These are phyloP conservation scores for Oreochromis tanganicae DNA, from an alignment of 2,113 vertebrate species.

Conservation along the genomic window DNA sequence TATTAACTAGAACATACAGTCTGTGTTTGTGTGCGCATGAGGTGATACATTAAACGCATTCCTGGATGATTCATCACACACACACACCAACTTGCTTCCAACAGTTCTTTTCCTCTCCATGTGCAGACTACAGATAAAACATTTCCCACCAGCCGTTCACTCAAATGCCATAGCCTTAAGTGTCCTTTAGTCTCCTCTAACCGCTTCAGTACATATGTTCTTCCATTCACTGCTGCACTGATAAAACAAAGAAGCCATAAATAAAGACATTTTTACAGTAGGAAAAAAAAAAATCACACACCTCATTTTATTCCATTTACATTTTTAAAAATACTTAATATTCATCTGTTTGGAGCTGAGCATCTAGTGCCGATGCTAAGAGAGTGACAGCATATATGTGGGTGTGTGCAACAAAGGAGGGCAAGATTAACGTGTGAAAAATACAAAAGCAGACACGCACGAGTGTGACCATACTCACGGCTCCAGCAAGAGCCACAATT, in stretches of 20 bases:
- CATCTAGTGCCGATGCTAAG: background rate
- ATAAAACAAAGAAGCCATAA: background rate
- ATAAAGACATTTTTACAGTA: background rate
- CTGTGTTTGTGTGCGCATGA: background rate
- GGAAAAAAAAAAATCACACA: constrained; percentile 1
- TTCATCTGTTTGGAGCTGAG: constrained; percentile 8
- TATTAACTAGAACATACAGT: background rate
- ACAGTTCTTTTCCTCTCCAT: constrained; percentile 3
- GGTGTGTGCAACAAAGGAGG: background rate
- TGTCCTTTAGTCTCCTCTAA: background rate
- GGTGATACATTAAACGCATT: background rate
- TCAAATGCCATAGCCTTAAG: background rate
- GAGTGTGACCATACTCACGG: background rate
- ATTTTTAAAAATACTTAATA: background rate
- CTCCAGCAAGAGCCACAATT: background rate
- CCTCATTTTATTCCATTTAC: background rate
- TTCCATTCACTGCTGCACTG: background rate
- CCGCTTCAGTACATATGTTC: background rate
- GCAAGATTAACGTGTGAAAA: background rate
- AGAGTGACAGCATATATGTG: background rate
- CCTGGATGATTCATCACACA: background rate
- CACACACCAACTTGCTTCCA: background rate
- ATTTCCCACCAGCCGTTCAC: background rate
- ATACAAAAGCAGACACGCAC: background rate
- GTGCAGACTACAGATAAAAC: constrained; percentile 48